A percentile compares a stretch with the other conserved stretches of the same genome.
These are phyloP conservation scores for Scolopax rusticola DNA, from an alignment of 2,797 vertebrate species.

Conservation along the genomic window DNA sequence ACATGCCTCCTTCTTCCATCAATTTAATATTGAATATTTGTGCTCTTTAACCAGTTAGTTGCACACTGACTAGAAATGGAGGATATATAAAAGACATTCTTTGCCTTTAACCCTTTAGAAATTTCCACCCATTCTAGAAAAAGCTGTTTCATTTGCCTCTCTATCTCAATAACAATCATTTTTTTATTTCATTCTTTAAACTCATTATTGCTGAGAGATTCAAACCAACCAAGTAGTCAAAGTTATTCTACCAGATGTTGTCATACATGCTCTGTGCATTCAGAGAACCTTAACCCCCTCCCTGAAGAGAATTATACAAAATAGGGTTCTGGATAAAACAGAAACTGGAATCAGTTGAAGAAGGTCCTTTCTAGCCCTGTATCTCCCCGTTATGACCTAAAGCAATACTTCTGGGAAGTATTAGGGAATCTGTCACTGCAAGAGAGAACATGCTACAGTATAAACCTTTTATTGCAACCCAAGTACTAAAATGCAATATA, in stretches of 20 bases:
- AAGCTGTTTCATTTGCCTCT: background rate
- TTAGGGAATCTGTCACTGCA: background rate
- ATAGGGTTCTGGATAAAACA: background rate
- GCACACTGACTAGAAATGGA: background rate
- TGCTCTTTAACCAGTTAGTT: background rate
- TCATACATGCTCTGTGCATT: fast-evolving
- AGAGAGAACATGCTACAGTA: background rate
- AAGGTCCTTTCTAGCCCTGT: background rate
- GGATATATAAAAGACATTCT: background rate
- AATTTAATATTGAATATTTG: background rate
- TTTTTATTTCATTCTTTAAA: background rate
- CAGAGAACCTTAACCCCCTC: background rate
- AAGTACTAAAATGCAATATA: background rate
- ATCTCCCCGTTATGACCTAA: background rate
- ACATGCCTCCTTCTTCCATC: background rate
- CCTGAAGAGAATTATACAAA: background rate
- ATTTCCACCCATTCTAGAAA: background rate
- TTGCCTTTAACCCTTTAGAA: background rate
- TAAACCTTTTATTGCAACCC: background rate
- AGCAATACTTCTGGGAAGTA: background rate
- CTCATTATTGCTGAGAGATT: background rate
- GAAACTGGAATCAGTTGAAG: background rate
- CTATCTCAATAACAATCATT: fast-evolving
- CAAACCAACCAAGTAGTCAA: background rate
- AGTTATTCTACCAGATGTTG: background rate